Evolutionary conservation across 2,888 invertebrate species (phyloP), one percentile per base, ranked within the genome.

Genomic region (Athetis lepigone): DNA sequence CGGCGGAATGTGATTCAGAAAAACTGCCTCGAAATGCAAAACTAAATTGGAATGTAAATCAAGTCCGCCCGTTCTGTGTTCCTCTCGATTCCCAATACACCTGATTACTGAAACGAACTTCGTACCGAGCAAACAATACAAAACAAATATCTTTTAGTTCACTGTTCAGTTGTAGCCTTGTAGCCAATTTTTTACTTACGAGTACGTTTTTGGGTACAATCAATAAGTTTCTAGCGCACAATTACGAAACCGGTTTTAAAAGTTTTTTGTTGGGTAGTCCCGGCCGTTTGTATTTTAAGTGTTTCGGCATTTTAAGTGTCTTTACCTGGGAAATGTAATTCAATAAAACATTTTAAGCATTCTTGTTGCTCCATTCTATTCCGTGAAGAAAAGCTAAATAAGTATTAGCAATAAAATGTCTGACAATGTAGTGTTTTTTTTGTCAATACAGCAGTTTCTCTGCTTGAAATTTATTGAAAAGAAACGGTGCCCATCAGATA

Each of bases 31-130:
- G 76, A 82, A 88, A 90, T 90, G 89, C 87, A 87, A 87, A 90
- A 89, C 88, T 87, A 89, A 90, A 92, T 90, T 90, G 90, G 87
- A 88, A 91, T 91, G 90, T 91, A 92, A 90, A 92, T 92, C 90
- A 88, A 88, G 85, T 81, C 90, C 90, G 88, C 92, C 92, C 86
- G 87, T 89, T 90, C 80, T 79, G 75, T 89, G 91, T 91, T 86
- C 76, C 81, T 75, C 83, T 82, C 84, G 81, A 86, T 85, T 86
- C 82, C 83, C 87, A 83, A 90, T 88, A 88, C 89, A 90, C 88
- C 91, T 91, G 91, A 91, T 92, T 91, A 90, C 87, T 80, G 75
- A 82, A 85, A 85, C 85, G 82, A 82, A 87, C 83, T 86, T 82
- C 69, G 81, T 76, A 80, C 83, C 78, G 75, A 77, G 81, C 81